Conservation (phyloP, 2,888 invertebrate species). For the Dynastes hyllus region DNA sequence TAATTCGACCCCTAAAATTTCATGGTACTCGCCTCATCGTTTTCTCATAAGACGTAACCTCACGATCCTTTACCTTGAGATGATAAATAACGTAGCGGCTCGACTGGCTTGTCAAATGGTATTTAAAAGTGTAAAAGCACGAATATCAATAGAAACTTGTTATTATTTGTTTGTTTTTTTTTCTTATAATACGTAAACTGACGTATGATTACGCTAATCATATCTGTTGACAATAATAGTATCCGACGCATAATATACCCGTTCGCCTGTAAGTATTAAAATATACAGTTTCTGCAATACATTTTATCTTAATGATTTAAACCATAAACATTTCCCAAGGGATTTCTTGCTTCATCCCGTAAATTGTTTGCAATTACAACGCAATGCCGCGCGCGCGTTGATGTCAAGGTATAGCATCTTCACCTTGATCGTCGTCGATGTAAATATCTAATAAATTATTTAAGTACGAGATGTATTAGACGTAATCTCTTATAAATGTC, state of each 20-base stretch:
- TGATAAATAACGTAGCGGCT: constrained; percentile 27
- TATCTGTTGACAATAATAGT: background rate
- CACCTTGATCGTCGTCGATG: background rate
- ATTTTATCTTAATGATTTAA: too few relatives aligned
- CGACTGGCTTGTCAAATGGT: background rate
- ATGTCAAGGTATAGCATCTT: background rate
- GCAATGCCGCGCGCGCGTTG: background rate
- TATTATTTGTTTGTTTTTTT: background rate
- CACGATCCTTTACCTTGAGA: constrained; percentile 20
- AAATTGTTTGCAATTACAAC: background rate
- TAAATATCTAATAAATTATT: background rate
- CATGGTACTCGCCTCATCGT: constrained; percentile 13
- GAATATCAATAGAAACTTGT: background rate
- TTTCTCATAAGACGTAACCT: constrained; percentile 32
- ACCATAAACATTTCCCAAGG: too few relatives aligned
- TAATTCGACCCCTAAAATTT: too few relatives aligned
- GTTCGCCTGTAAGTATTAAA: background rate
- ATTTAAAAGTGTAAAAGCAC: constrained; percentile 21
- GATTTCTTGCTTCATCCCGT: background rate
- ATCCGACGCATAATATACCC: background rate
- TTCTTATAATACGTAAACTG: constrained; percentile 5
- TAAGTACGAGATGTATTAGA: too few relatives aligned
- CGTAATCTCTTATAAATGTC: too few relatives aligned
- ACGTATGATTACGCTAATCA: background rate
- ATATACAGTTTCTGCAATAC: background rate